Evolutionary conservation across 2,113 vertebrate genomes (phyloP).

Genomic region (Hoplias malabaricus): DNA sequence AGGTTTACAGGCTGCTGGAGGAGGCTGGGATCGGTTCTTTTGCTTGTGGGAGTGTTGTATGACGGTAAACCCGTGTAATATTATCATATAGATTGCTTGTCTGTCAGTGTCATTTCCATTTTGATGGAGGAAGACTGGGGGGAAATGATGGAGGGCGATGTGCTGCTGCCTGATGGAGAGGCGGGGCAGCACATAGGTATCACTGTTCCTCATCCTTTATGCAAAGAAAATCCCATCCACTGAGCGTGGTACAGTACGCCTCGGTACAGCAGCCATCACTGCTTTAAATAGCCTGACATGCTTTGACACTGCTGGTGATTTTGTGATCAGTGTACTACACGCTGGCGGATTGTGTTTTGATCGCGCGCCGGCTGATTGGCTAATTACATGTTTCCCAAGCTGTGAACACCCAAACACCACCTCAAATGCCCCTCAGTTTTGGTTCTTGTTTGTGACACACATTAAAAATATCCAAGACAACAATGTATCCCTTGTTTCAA

Average conservation of each 20-base stretch:
- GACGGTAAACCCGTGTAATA: conserved; percentile 58
- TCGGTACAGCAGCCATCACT: background rate
- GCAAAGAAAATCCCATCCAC: background rate
- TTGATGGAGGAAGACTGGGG: conserved; percentile 57
- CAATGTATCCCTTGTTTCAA: background rate
- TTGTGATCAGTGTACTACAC: background rate
- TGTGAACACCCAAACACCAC: background rate
- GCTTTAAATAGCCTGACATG: background rate
- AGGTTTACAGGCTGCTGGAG: background rate
- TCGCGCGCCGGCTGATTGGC: background rate
- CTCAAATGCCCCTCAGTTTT: background rate
- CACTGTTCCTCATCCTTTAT: background rate
- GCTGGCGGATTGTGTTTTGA: background rate
- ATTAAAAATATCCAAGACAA: background rate
- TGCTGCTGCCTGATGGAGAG: conserved; percentile 25
- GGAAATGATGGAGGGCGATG: conserved; percentile 50
- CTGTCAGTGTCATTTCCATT: conserved; percentile 70
- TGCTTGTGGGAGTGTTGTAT: conserved; percentile 44
- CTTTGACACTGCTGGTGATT: background rate
- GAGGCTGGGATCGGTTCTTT: conserved; percentile 8
- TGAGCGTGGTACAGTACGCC: background rate
- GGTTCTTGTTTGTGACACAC: background rate
- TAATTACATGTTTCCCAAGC: conserved; percentile 17
- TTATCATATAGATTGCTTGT: conserved; percentile 78
- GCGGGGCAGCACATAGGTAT: background rate